Conservation (phyloP, 2,113 vertebrate genomes). For the Chelonoidis abingdonii region DNA sequence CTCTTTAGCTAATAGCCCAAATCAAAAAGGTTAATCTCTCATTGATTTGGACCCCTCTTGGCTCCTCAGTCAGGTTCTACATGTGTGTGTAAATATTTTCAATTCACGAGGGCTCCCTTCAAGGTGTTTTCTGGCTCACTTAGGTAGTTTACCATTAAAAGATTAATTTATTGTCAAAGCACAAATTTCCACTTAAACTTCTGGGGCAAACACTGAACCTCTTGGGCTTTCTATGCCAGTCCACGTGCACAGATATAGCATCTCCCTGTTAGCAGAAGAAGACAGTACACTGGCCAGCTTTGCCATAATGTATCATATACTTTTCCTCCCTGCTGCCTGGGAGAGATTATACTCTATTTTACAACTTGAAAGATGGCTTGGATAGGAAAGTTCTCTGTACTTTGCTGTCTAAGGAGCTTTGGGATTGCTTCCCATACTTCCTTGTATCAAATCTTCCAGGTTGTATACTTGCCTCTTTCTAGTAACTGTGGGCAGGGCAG, state of each 20-base stretch:
- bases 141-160: constrained; percentile 18
- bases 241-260: constrained; percentile 39
- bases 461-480: neutral
- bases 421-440: too few relatives aligned
- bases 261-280: constrained; percentile 32
- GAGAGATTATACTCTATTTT: constrained; percentile 9
- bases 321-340: constrained; percentile 1
- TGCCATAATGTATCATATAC: constrained; percentile 48
- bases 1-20: neutral
- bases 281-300: constrained; percentile 48
- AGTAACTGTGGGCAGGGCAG: neutral
- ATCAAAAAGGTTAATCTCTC: neutral
- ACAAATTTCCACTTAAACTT: constrained; percentile 24
- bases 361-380: neutral
- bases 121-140: neutral
- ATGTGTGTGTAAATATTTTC: neutral
- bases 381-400: neutral
- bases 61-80: neutral
- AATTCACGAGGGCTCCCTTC: neutral
- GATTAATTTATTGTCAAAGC: constrained; percentile 35
- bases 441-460: neutral
- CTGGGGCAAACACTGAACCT: neutral
- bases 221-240: neutral
- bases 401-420: neutral
- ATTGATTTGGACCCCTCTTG: neutral